Evolutionary conservation across 2,888 invertebrate genomes (phyloP), one percentile per base, ranked within the genome.

Genomic region (Rhaphigaster nebulosa): DNA sequence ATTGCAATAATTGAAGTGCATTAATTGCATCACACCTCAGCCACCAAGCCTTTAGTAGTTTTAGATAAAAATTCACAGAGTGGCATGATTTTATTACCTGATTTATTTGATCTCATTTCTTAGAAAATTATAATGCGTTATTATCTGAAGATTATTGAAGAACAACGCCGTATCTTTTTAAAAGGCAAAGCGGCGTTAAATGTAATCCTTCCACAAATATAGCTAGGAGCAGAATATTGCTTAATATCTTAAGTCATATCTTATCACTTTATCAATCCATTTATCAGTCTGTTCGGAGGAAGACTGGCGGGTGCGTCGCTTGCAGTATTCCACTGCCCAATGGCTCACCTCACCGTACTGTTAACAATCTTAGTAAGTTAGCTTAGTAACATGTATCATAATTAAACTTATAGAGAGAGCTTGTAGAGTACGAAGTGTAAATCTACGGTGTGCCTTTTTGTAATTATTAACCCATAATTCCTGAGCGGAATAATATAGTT

Each of bases 201-300:
- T 34, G 1, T 76, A 76, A 76, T 76, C 70, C 70, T 26, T 76
- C 10, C 4, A 20, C 38, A 76, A 76, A 76, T 38, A 76, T 23
- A 38, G 70, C 70, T 8, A 76, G 70, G 12, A 76, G 70, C 34
- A 38, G 38, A 38, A n/a, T 8, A 20, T 76, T 76, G 70, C 70
- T 38, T 15, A 76, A 76, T 34, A 38, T 38, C 34, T 34, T 76
- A 76, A 76, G 34, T 20, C 34, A 76, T 76, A 38, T 76, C 70
- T 76, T 76, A 76, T 76, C 70, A 38, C 8, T 76, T 76, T 76
- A 34, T 76, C 34, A 76, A 76, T 76, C 70, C 70, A 38, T 34
- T 76, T 76, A 76, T 38, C 34, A 76, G 70, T 20, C 6, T 34
- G 34, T 34, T 38, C 20, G 34, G 34, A 29, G 38, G 38, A 76